Evolutionary conservation across 2,888 invertebrate genomes (phyloP).

Genomic region (Dendrolimus pini): DNA sequence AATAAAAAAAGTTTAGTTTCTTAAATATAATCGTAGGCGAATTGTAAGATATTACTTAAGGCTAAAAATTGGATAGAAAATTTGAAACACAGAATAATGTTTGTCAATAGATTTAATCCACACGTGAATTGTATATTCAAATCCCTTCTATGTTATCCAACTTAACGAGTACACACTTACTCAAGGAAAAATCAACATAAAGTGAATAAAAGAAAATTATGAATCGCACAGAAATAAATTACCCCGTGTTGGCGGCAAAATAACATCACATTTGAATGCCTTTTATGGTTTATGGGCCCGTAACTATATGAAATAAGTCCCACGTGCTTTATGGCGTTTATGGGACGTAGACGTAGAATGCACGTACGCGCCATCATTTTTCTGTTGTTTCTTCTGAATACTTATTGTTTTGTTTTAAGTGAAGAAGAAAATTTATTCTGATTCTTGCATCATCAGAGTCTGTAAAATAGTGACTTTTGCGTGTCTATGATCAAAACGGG

Average conservation of each 20-base stretch:
- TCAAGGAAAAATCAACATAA: conserved; percentile 76
- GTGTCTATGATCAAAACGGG: no score
- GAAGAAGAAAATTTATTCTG: conserved; percentile 9
- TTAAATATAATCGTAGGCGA: no score
- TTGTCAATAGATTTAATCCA: no score
- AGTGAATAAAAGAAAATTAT: conserved; percentile 78
- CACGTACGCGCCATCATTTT: conserved; percentile 71
- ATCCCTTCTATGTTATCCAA: neutral
- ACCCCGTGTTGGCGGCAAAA: conserved; percentile 75
- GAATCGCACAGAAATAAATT: conserved; percentile 75
- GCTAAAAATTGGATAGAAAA: no score
- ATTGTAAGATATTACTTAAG: no score
- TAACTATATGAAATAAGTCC: conserved; percentile 74
- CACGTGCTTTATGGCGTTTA: conserved; percentile 46
- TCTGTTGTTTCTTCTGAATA: conserved; percentile 53
- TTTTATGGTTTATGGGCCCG: conserved; percentile 74
- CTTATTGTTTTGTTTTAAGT: conserved; percentile 16
- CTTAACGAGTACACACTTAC: conserved; percentile 56
- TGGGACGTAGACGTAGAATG: conserved; percentile 59
- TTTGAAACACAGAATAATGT: no score
- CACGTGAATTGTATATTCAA: no score
- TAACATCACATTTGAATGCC: conserved; percentile 77
- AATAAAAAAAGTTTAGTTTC: no score
- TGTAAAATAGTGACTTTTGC: no score
- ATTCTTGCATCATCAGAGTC: no score